Conservation (phyloP, 2,113 vertebrate species). For the Oceanites oceanicus region DNA sequence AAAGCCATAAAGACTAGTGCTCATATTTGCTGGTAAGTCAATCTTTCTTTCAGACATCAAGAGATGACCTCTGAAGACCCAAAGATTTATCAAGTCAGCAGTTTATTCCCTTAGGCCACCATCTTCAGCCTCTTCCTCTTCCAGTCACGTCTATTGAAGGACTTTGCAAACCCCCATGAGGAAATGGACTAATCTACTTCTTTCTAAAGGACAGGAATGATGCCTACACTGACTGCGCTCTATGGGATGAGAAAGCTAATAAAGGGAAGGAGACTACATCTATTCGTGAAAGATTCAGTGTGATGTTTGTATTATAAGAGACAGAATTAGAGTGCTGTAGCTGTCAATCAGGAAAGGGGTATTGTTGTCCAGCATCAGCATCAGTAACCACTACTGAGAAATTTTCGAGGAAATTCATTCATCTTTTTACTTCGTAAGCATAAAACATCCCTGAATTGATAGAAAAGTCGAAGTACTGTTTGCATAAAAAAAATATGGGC, state of each 20-base stretch:
- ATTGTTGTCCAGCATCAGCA: neutral
- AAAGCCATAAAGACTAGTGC: constrained; percentile 51
- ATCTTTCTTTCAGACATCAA: constrained; percentile 79
- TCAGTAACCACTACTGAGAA: neutral
- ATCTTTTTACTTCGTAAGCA: neutral
- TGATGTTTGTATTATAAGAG: constrained; percentile 65
- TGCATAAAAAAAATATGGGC: neutral
- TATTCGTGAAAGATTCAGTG: constrained; percentile 48
- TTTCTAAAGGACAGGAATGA: constrained; percentile 74
- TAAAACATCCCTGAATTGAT: neutral
- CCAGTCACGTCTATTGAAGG: constrained; percentile 77
- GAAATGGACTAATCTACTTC: constrained; percentile 80
- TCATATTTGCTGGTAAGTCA: constrained; percentile 74
- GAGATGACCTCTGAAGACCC: constrained; percentile 78
- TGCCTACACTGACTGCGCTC: constrained; percentile 57
- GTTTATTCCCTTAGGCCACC: constrained; percentile 74
- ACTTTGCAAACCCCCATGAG: constrained; percentile 74
- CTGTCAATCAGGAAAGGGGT: constrained; percentile 26
- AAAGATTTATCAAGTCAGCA: constrained; percentile 83
- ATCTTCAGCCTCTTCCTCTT: constrained; percentile 75
- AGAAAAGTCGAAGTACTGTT: neutral
- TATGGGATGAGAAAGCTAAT: constrained; percentile 72
- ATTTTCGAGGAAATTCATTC: neutral
- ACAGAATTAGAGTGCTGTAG: neutral
- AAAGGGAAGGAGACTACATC: constrained; percentile 70